These are phyloP conservation scores for Poecile atricapillus DNA, from an alignment of 2,113 vertebrate species.

Conservation along the genomic window DNA sequence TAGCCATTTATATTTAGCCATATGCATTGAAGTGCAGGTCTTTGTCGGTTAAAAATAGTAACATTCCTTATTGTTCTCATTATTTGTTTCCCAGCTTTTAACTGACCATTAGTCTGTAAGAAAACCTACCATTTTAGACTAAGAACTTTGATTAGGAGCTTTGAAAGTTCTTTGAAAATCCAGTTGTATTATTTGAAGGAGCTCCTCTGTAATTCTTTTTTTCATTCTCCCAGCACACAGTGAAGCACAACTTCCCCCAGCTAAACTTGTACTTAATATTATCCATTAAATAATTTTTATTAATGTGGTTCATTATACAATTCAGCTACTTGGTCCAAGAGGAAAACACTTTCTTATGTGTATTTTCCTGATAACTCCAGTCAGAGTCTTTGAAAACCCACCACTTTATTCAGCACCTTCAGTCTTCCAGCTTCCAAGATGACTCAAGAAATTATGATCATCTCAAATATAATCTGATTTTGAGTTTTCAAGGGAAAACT, in stretches of 20 bases:
- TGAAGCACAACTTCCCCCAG: neutral
- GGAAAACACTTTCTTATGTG: neutral
- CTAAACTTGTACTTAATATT: neutral
- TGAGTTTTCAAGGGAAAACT: neutral
- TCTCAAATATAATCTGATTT: neutral
- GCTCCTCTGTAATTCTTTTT: neutral
- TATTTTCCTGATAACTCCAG: neutral
- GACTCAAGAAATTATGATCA: neutral
- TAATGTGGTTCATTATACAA: rapidly evolving
- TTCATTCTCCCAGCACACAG: neutral
- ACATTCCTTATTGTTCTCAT: neutral
- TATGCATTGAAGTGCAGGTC: neutral
- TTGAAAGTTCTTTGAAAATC: neutral
- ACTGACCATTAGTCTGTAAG: neutral
- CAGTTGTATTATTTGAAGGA: neutral
- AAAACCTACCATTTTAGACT: neutral
- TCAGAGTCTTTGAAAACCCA: neutral
- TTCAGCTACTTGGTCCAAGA: neutral
- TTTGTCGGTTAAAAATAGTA: neutral
- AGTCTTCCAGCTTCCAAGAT: neutral
- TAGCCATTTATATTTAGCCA: neutral
- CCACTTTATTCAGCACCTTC: neutral
- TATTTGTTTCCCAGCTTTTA: neutral
- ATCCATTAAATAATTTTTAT: neutral
- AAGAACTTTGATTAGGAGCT: neutral